Conservation (phyloP, 2,888 invertebrate genomes). For the Antheraea assamensis region DNA sequence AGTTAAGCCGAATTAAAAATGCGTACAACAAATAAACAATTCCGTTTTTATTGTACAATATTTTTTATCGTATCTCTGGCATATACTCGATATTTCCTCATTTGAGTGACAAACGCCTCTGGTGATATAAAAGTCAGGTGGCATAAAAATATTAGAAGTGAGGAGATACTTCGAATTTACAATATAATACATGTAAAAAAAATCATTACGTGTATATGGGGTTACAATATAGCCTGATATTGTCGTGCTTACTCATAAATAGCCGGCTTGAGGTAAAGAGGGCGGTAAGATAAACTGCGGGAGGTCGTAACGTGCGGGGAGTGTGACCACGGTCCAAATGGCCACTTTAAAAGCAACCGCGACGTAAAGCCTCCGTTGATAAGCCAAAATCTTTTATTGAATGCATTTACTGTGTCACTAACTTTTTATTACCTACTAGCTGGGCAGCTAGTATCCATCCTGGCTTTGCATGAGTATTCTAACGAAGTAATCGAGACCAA, state of each 20-base stretch:
- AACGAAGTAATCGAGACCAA: too few species aligned
- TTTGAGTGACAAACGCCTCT: background rate
- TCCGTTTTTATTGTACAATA: too few species aligned
- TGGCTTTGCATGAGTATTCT: too few species aligned
- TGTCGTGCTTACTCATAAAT: slow-evolving; percentile 27
- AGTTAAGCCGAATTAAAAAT: too few species aligned
- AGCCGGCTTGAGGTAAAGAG: slow-evolving; percentile 23
- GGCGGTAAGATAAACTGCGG: slow-evolving; percentile 30
- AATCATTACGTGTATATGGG: slow-evolving; percentile 5
- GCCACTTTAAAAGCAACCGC: slow-evolving; percentile 36
- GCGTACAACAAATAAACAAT: too few species aligned
- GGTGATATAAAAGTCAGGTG: background rate
- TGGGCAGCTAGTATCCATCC: too few species aligned
- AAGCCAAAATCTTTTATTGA: slow-evolving; percentile 36
- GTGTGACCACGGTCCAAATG: slow-evolving; percentile 34
- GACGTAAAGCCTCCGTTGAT: slow-evolving; percentile 32
- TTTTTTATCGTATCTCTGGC: too few species aligned
- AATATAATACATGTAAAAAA: background rate
- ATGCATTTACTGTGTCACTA: slow-evolving; percentile 31
- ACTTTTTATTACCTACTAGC: slow-evolving; percentile 28
- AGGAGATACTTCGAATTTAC: background rate
- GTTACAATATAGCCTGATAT: slow-evolving; percentile 15
- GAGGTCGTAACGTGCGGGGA: slow-evolving; percentile 24
- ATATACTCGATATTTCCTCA: background rate
- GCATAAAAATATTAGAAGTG: background rate